Conservation (phyloP, 2,797 vertebrate genomes). For the Poecilia gillii region DNA sequence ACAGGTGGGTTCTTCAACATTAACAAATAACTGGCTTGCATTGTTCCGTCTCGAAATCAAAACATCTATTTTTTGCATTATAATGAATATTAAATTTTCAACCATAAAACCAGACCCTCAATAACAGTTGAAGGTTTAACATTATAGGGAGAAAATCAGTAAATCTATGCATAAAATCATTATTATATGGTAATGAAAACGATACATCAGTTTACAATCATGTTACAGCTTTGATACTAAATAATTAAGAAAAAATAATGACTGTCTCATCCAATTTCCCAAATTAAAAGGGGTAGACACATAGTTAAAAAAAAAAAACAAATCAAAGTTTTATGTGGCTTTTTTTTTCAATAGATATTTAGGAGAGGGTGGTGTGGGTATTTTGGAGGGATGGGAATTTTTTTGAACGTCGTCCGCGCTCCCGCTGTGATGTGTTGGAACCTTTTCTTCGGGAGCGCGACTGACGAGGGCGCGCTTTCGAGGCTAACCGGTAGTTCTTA, state of each 20-base stretch:
- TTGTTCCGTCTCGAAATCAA: not conserved
- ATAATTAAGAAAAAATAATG: too few relatives aligned
- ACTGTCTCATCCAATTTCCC: not conserved
- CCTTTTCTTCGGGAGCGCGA: conserved; percentile 58
- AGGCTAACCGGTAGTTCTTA: not conserved
- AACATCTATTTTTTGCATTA: not conserved
- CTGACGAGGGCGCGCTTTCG: conserved; percentile 43
- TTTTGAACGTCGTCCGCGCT: conserved; percentile 41
- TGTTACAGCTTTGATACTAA: not conserved
- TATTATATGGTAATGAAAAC: not conserved
- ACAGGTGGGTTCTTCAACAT: not conserved
- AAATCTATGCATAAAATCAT: not conserved
- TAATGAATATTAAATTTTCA: not conserved
- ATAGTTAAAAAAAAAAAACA: not conserved
- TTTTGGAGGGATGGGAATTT: conserved; percentile 12
- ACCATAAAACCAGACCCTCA: not conserved
- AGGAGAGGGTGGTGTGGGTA: conserved; percentile 22
- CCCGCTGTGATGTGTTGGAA: conserved; percentile 60
- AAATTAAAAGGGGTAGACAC: not conserved
- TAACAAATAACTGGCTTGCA: not conserved
- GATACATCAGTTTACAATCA: not conserved
- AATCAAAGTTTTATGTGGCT: too few relatives aligned
- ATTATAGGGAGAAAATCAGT: not conserved
- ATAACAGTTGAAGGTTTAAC: not conserved
- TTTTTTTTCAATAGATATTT: conserved; percentile 15